These are phyloP conservation scores for Drosophila paranaensis DNA, from an alignment of 2,888 invertebrate species.

Conservation along the genomic window DNA sequence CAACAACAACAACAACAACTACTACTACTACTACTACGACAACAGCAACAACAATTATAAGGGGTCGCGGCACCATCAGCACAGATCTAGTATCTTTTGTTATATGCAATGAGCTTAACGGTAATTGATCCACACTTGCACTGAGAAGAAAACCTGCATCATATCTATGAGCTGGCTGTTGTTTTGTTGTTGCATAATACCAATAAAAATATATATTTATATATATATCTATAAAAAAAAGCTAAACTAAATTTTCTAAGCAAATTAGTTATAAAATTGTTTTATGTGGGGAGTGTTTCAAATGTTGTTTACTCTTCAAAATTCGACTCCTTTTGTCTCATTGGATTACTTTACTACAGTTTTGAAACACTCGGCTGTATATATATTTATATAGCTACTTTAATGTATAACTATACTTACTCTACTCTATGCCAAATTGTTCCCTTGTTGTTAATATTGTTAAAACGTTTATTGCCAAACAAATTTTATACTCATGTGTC, in stretches of 20 bases:
- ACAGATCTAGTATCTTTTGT: slow-evolving; percentile 23
- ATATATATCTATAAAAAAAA: slow-evolving; percentile 14
- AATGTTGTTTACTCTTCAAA: slow-evolving; percentile 18
- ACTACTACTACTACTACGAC: slow-evolving; percentile 13
- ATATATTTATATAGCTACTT: slow-evolving; percentile 50
- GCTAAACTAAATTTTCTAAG: slow-evolving; percentile 23
- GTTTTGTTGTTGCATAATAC: slow-evolving; percentile 46
- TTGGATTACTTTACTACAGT: background rate
- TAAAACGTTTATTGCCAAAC: slow-evolving; percentile 45
- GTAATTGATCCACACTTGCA: slow-evolving; percentile 59
- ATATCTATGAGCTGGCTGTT: slow-evolving; percentile 62
- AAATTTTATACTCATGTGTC: slow-evolving; percentile 45
- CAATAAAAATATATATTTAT: slow-evolving; percentile 24
- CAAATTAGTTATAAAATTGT: slow-evolving; percentile 34
- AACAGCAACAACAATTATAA: slow-evolving; percentile 12
- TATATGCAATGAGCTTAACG: slow-evolving; percentile 58
- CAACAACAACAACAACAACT: slow-evolving; percentile 26
- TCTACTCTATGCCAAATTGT: slow-evolving; percentile 32
- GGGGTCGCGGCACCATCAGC: slow-evolving; percentile 18
- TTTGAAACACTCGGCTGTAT: slow-evolving; percentile 62
- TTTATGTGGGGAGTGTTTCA: slow-evolving; percentile 54
- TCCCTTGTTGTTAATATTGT: slow-evolving; percentile 71
- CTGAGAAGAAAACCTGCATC: slow-evolving; percentile 59
- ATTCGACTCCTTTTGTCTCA: background rate
- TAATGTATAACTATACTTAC: slow-evolving; percentile 47